Base-by-base conservation (phyloP, 1,140 invertebrate species). In the Nasonia longicornis region DNA sequence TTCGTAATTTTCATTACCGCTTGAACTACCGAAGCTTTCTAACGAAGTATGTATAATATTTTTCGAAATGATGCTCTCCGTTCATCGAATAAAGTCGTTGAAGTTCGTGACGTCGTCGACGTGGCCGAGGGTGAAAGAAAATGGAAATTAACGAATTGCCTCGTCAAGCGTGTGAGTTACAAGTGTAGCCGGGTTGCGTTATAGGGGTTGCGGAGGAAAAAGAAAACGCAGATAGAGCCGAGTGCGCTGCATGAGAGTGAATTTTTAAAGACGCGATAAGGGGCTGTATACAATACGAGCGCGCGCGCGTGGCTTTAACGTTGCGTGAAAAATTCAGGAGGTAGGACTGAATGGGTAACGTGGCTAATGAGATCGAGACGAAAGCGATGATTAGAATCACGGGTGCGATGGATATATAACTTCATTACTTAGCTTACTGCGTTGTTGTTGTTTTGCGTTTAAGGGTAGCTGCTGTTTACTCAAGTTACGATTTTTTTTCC, bases 291-390 rank as follows among this genome's bases (percentile, higher is more conserved):
- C 48, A 16, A 12, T 26, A 66, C 63, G 26, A 22, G 20, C 22
- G 63, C 64, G 7, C 63, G 63, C 64, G 64, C 64, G 29, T 67
- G 64, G 48, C 26, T n/a, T 78, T 26, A 58, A 48, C 66, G 42
- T 71, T 11, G 45, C 66, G 64, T 78, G 67, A 78, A 78, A 71
- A 71, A 78, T 78, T 52, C 16, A 78, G 67, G 35, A 7, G 35
- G 2, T n/a, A 67, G 26, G 48, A 7, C 52, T 58, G 52, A 58
- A 58, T n/a, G 52, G 52, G 3, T 58, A 58, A 58, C 52, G 16
- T n/a, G 52, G 52, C 52, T 78, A 71, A 48, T 78, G 14, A 7
- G 31, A 48, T 67, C 52, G 20, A 58, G 52, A 20, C 52, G 20
- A 58, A 58, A 58, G 52, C 20, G 14, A 58, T 16, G 69, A 70